Evolutionary conservation across 2,113 vertebrate genomes (phyloP), one percentile per base, ranked within the genome.

Genomic region (Corythoichthys intestinalis): DNA sequence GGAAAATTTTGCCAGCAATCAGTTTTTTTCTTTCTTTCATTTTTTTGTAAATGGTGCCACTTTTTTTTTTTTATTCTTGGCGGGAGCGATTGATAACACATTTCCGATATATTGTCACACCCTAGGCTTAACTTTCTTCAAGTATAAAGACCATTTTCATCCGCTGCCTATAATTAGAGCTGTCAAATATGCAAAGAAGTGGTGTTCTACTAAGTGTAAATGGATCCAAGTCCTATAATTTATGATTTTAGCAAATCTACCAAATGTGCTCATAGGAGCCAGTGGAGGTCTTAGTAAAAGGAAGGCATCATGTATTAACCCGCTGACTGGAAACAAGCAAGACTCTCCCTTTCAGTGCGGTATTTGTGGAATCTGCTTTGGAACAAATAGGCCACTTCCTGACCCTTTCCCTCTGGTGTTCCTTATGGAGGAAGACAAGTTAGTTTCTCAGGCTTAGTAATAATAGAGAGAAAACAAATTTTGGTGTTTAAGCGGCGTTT

Each of bases 291-390:
- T 15, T 69, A 68, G 66, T 46, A 75, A 46, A 58, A 64, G 65
- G 44, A 72, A 77, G 75, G 68, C 48, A 66, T 74, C 15, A 85
- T 83, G 78, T 80, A 80, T 72, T 86, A 79, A 89, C 70, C 82
- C 78, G 67, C 74, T 67, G 78, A 73, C 80, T 77, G 63, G 75
- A 70, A 81, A 62, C 77, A 72, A 79, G 54, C 50, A 66, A 58
- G 75, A 81, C 82, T 85, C 81, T 86, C 84, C 83, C 85, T 81
- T 79, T 73, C 81, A 81, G 84, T 90, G 75, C 91, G 91, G 91
- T 91, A 93, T 93, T 91, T 91, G 81, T 87, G 91, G 92, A 93
- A 93, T 92, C 85, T 90, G 83, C 87, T 84, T 84, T 89, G 85
- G 89, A 91, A 91, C 90, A 90, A 92, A 92, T 87, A 91, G 85